phyloP scores from a whole-genome alignment of 92 coral and sea anemone species.

The Epizoanthus fatuus region DNA sequence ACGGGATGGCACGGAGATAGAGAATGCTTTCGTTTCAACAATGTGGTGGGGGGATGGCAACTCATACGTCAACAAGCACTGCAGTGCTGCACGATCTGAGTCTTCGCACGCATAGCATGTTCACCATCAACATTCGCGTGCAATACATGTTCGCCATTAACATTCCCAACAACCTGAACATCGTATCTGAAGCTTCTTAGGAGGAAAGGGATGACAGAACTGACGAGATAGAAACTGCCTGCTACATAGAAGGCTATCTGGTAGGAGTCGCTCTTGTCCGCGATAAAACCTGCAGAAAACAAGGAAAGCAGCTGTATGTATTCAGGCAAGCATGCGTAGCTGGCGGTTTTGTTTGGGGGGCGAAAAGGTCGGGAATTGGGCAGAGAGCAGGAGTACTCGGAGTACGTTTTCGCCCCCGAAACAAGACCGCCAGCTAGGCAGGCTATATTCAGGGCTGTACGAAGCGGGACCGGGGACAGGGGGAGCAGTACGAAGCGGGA shows the following conservation, averaged over 20 bases:
- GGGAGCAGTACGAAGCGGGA: not conserved
- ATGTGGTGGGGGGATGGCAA: too few species aligned
- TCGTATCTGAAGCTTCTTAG: not conserved
- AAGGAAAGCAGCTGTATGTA: not conserved
- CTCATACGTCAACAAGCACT: too few species aligned
- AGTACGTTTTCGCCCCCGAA: too few species aligned
- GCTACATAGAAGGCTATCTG: not conserved
- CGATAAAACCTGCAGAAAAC: not conserved
- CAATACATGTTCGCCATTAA: not conserved
- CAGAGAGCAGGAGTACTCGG: too few species aligned
- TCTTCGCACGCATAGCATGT: too few species aligned
- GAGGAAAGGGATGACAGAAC: not conserved
- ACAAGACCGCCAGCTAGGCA: too few species aligned
- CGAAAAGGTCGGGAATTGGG: too few species aligned
- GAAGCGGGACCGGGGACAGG: not conserved
- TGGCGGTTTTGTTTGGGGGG: not conserved
- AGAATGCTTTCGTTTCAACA: too few species aligned
- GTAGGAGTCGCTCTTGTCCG: not conserved
- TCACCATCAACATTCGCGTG: too few species aligned
- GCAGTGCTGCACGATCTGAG: too few species aligned
- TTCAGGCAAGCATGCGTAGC: not conserved
- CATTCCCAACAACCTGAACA: not conserved
- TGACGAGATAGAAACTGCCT: slow-evolving; percentile 9
- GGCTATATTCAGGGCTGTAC: too few species aligned
- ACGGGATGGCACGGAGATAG: too few species aligned